Conservation (phyloP, 1,140 invertebrate species). For the Dolichoris vasculosae region DNA sequence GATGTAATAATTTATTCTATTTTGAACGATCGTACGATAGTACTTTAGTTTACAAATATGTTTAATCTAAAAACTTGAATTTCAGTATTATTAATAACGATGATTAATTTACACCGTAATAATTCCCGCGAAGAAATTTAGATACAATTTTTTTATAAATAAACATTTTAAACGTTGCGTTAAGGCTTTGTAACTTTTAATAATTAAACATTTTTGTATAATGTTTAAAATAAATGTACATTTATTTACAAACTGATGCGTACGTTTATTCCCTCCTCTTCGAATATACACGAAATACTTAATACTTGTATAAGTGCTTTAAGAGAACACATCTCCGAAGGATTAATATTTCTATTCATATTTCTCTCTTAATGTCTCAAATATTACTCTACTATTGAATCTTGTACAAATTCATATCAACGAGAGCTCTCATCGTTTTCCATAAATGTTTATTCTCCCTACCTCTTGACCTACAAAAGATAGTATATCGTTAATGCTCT, state of each 20-base stretch:
- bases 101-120: too few species aligned
- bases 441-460: not conserved
- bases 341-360: not conserved
- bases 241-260: not conserved
- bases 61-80: too few species aligned
- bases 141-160: too few species aligned
- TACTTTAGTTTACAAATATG: too few species aligned
- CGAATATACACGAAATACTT: not conserved
- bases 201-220: too few species aligned
- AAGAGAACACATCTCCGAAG: not conserved
- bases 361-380: slow-evolving; percentile 15
- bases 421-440: not conserved
- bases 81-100: too few species aligned
- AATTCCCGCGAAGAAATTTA: too few species aligned
- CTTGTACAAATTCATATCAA: slow-evolving; percentile 13
- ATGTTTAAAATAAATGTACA: not conserved
- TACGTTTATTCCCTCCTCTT: not conserved
- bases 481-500: not conserved
- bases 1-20: too few species aligned
- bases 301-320: not conserved
- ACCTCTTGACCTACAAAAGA: not conserved
- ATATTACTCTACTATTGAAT: slow-evolving; percentile 32
- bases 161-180: too few species aligned
- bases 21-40: too few species aligned
- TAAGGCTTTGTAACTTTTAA: too few species aligned